phyloP scores from a whole-genome alignment of 2,888 invertebrate species.

The Thera obeliscata region DNA sequence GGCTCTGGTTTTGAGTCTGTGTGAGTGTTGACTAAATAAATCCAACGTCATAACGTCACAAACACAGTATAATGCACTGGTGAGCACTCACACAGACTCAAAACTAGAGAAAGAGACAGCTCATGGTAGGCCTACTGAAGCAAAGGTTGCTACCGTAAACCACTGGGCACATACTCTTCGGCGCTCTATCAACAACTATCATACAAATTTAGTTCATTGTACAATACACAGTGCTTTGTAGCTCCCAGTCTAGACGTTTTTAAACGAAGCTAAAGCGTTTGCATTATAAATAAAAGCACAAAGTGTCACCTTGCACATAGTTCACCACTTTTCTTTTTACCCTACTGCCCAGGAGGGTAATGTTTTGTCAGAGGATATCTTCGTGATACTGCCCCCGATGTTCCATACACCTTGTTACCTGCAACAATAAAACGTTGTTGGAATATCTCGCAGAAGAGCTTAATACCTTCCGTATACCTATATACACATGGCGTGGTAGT shows the following conservation, averaged over 20 bases:
- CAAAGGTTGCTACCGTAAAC: too few species aligned
- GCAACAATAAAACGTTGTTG: conserved; percentile 57
- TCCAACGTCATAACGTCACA: too few species aligned
- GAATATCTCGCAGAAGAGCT: neutral
- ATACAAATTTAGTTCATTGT: conserved; percentile 47
- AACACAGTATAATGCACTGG: too few species aligned
- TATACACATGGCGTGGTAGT: too few species aligned
- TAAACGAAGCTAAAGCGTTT: conserved; percentile 41
- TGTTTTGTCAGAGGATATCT: conserved; percentile 35
- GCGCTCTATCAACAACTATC: conserved; percentile 32
- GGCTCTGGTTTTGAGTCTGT: too few species aligned
- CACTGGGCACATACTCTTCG: too few species aligned
- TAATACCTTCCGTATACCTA: too few species aligned
- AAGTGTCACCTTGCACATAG: conserved; percentile 45
- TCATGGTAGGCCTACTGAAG: too few species aligned
- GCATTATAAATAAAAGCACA: conserved; percentile 27
- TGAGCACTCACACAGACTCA: too few species aligned
- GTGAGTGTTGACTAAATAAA: too few species aligned
- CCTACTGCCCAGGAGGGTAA: too few species aligned
- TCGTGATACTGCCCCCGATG: conserved; percentile 57
- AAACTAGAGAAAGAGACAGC: too few species aligned
- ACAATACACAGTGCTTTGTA: conserved; percentile 55
- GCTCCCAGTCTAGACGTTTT: conserved; percentile 48
- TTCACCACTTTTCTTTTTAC: conserved; percentile 36
- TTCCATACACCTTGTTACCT: conserved; percentile 63